Percentiles rank a stretch among this genome's conserved stretches.
phyloP scores from a whole-genome alignment of 1,140 invertebrate species.

The Rhopalosiphum padi region DNA sequence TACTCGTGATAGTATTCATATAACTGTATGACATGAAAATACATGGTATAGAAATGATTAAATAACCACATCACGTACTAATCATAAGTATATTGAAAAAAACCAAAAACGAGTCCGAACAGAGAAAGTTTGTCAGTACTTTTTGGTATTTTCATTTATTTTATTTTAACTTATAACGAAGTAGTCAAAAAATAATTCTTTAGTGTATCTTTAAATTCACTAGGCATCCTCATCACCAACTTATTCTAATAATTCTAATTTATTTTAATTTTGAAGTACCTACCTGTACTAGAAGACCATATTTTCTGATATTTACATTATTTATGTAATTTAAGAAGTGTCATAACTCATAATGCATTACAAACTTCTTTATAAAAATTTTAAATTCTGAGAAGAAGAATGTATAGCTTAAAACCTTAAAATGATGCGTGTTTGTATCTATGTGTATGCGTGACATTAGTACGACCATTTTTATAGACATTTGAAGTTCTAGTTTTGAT shows the following conservation, averaged over 20 bases:
- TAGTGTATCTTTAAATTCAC: neutral
- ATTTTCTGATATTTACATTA: neutral
- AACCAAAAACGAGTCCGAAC: conserved; percentile 5
- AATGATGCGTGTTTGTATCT: neutral
- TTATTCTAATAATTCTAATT: neutral
- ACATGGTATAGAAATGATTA: neutral
- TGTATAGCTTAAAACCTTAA: neutral
- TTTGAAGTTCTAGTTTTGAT: too few species aligned
- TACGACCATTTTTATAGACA: too few species aligned
- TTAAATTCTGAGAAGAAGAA: neutral
- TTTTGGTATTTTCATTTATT: neutral
- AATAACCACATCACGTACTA: conserved; percentile 19
- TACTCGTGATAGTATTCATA: conserved; percentile 9
- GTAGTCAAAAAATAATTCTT: neutral
- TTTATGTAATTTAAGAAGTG: neutral
- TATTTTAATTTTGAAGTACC: neutral
- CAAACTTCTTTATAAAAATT: neutral
- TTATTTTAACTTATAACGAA: neutral
- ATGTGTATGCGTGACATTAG: neutral
- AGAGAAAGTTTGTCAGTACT: neutral
- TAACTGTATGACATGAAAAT: conserved; percentile 11
- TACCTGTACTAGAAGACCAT: neutral
- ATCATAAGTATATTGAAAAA: conserved; percentile 14
- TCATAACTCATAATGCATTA: neutral
- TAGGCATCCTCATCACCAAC: neutral